A percentile compares a stretch with the other conserved stretches of the same genome.
phyloP scores from a whole-genome alignment of 2,888 invertebrate species.

The Brachynemurus nebulosus region DNA sequence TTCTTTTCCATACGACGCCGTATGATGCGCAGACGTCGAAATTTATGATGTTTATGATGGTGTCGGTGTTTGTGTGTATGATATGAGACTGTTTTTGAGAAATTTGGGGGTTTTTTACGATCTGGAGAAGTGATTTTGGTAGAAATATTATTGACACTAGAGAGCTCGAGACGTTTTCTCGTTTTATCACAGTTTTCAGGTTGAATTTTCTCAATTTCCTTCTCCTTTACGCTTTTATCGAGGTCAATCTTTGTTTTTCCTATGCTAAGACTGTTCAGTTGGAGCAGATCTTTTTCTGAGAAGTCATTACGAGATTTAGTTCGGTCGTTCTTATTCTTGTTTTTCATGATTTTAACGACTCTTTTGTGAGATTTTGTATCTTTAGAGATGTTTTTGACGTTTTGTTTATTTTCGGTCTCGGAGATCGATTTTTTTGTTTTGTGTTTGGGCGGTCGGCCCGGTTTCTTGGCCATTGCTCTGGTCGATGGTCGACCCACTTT shows the following conservation, averaged over 20 bases:
- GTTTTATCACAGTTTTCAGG: conserved; percentile 27
- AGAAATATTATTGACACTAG: conserved; percentile 32
- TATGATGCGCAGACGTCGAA: conserved; percentile 2
- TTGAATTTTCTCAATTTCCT: neutral
- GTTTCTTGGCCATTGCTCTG: conserved; percentile 34
- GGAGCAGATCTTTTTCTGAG: conserved; percentile 16
- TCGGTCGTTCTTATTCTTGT: conserved; percentile 8
- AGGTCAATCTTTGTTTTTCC: conserved; percentile 11
- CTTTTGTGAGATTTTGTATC: conserved; percentile 9
- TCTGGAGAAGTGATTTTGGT: conserved; percentile 27
- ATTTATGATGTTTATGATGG: conserved; percentile 27
- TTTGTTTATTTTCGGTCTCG: conserved; percentile 6
- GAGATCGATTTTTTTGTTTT: conserved; percentile 15
- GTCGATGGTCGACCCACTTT: conserved; percentile 55
- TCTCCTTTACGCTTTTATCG: neutral
- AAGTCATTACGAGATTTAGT: conserved; percentile 10
- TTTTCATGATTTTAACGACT: conserved; percentile 7
- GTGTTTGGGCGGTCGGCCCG: conserved; percentile 34
- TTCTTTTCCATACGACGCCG: conserved; percentile 29
- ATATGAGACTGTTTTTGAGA: neutral
- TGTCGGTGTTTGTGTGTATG: conserved; percentile 3
- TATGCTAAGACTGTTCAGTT: conserved; percentile 15
- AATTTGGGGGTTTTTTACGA: neutral
- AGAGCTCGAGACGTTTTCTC: conserved; percentile 25
- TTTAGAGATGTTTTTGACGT: conserved; percentile 3